Percentiles rank a stretch among this genome's conserved stretches.
phyloP scores from a whole-genome alignment of 2,888 invertebrate genomes.

The Drosophila mimetica region DNA sequence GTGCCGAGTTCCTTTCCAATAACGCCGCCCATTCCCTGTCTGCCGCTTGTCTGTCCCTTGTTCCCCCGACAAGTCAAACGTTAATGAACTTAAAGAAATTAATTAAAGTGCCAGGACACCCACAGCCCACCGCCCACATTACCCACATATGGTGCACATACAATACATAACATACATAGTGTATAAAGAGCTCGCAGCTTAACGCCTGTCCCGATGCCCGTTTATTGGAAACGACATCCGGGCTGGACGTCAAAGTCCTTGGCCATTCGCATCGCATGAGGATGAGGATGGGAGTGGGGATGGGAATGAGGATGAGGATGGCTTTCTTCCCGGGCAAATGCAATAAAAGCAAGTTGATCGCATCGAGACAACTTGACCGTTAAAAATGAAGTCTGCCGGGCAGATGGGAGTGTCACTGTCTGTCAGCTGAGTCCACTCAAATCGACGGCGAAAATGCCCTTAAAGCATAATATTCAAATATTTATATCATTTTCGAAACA shows the following conservation, averaged over 20 bases:
- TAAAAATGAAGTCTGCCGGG: slow-evolving; percentile 33
- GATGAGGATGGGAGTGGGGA: too few relatives aligned
- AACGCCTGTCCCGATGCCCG: slow-evolving; percentile 63
- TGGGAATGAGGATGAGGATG: slow-evolving; percentile 13
- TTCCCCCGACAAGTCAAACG: slow-evolving; percentile 74
- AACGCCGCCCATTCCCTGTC: slow-evolving; percentile 64
- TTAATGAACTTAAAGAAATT: slow-evolving; percentile 80
- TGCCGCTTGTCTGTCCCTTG: slow-evolving; percentile 38
- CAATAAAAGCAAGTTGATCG: slow-evolving; percentile 65
- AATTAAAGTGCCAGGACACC: slow-evolving; percentile 69
- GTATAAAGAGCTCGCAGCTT: slow-evolving; percentile 45
- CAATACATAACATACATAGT: slow-evolving; percentile 5
- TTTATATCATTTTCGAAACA: too few relatives aligned
- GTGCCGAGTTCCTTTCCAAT: slow-evolving; percentile 34
- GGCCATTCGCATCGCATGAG: not conserved
- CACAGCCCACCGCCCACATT: slow-evolving; percentile 1
- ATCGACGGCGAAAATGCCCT: slow-evolving; percentile 15
- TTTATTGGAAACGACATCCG: slow-evolving; percentile 79
- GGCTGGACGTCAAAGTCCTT: slow-evolving; percentile 47
- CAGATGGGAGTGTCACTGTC: slow-evolving; percentile 7
- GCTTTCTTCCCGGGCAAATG: slow-evolving; percentile 62
- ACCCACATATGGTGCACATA: slow-evolving; percentile 31
- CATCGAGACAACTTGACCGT: slow-evolving; percentile 32
- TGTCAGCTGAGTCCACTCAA: not conserved
- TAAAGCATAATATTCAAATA: too few relatives aligned